Percentiles rank a stretch among this genome's conserved stretches.
Conservation (phyloP, 2,113 vertebrate genomes). For the Dascyllus trimaculatus region DNA sequence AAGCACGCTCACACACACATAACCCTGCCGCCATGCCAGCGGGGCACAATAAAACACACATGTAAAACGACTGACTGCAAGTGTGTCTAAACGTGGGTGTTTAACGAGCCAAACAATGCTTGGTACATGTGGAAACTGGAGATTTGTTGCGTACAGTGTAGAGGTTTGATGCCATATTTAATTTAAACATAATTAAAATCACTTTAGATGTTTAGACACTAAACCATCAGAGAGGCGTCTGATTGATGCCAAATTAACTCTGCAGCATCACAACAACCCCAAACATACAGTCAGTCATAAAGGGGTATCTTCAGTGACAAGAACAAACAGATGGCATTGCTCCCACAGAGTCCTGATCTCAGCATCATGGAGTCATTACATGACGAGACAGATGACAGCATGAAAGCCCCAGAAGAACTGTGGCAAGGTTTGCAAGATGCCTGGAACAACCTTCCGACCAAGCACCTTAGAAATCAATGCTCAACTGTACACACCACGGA, state of each 20-base stretch:
- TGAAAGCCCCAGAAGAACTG: neutral
- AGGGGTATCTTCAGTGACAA: neutral
- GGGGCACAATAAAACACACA: constrained; percentile 69
- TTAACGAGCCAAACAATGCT: constrained; percentile 36
- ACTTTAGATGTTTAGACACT: neutral
- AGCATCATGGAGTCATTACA: constrained; percentile 4
- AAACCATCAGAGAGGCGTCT: neutral
- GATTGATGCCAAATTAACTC: neutral
- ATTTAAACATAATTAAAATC: constrained; percentile 23
- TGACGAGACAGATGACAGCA: neutral
- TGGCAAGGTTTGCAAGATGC: neutral
- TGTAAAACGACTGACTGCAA: constrained; percentile 48
- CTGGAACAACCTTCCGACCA: neutral
- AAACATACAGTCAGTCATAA: neutral
- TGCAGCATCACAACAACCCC: neutral
- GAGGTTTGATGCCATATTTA: constrained; percentile 28
- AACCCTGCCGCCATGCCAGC: constrained; percentile 43
- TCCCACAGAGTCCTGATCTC: neutral
- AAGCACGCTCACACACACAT: constrained; percentile 41
- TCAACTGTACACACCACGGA: no score
- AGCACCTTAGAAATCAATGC: no score
- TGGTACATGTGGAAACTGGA: neutral
- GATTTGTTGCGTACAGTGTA: neutral
- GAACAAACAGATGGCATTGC: neutral
- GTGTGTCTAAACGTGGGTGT: constrained; percentile 19